A percentile compares a stretch with the other conserved stretches of the same genome.
Conservation (phyloP, 2,888 invertebrate genomes). For the Leucophora obtusa region DNA sequence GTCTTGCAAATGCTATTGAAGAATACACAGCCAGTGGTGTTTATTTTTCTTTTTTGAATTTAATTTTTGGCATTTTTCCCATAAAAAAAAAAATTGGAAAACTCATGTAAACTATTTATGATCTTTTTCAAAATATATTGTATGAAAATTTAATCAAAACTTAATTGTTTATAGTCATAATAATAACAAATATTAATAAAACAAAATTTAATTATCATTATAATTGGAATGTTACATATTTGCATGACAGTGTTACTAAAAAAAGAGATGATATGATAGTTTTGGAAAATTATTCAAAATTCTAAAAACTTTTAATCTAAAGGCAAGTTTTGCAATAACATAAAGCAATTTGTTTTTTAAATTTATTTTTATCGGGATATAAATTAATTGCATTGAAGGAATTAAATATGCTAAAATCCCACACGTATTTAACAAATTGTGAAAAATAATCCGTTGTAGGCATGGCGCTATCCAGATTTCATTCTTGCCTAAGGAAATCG, state of each 20-base stretch:
- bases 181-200: conserved; percentile 28
- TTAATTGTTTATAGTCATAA: conserved; percentile 43
- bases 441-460: too few species aligned
- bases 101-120: conserved; percentile 34
- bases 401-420: too few species aligned
- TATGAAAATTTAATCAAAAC: conserved; percentile 23
- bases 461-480: too few species aligned
- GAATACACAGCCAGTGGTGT: background rate
- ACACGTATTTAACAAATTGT: too few species aligned
- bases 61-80: conserved; percentile 48
- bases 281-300: too few species aligned
- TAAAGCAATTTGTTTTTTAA: too few species aligned
- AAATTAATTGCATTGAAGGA: too few species aligned
- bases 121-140: conserved; percentile 9
- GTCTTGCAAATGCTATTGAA: background rate
- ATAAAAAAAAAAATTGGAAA: conserved; percentile 33
- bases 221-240: background rate
- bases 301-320: too few species aligned
- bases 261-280: background rate
- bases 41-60: conserved; percentile 22
- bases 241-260: background rate
- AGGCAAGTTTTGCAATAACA: too few species aligned
- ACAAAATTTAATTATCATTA: background rate
- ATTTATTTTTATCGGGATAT: too few species aligned
- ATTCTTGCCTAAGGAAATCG: too few species aligned